phyloP scores from a whole-genome alignment of 2,113 vertebrate genomes.

The Eonycteris spelaea region DNA sequence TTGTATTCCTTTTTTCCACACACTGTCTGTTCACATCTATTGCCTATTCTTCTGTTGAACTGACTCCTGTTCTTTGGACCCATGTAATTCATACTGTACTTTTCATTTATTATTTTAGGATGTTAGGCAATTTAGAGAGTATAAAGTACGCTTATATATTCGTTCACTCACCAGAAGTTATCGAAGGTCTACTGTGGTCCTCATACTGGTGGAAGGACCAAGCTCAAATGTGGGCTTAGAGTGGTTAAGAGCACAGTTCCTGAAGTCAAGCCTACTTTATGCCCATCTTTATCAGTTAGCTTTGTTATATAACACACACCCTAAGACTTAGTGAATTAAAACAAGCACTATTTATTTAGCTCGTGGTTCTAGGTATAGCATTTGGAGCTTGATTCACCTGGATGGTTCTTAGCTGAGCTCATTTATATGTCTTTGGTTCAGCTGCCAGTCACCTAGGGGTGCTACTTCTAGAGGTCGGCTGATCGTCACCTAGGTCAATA shows the following conservation, averaged over 20 bases:
- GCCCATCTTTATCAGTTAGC: background rate
- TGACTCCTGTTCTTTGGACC: background rate
- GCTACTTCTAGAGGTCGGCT: background rate
- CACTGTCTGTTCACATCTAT: background rate
- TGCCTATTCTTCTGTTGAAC: background rate
- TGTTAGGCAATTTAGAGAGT: background rate
- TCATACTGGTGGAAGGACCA: background rate
- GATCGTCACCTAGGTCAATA: background rate
- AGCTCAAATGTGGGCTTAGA: background rate
- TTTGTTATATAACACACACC: background rate
- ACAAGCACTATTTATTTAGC: background rate
- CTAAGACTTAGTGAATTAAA: background rate
- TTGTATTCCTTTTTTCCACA: background rate
- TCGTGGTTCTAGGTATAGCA: background rate
- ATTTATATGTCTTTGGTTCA: background rate
- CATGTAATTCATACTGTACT: background rate
- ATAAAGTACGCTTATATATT: background rate
- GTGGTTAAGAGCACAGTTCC: background rate
- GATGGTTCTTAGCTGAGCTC: background rate
- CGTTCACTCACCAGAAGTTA: background rate
- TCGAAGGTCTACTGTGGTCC: background rate
- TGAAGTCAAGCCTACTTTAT: background rate
- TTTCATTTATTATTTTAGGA: conserved; percentile 2
- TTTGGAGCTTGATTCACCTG: background rate
- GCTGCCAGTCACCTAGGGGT: background rate